These are phyloP conservation scores for Polyodon spathula DNA, from an alignment of 2,113 vertebrate genomes.

Conservation along the genomic window DNA sequence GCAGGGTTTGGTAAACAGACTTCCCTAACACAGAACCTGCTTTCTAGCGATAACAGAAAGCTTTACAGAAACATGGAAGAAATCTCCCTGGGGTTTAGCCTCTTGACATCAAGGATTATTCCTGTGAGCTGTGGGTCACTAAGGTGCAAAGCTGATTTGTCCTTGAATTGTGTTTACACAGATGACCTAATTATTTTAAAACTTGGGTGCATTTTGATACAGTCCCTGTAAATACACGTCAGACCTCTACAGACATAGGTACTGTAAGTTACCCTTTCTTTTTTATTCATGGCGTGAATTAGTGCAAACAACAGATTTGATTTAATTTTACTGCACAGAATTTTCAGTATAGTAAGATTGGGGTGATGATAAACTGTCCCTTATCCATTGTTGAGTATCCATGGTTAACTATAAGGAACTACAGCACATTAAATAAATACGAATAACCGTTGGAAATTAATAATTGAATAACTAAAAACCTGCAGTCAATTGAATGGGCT, in stretches of 20 bases:
- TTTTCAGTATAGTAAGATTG: conserved; percentile 1
- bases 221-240: not conserved
- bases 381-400: conserved; percentile 21
- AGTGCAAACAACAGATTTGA: too few species aligned
- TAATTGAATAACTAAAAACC: conserved; percentile 24
- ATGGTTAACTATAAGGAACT: conserved; percentile 11
- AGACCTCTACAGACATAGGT: not conserved
- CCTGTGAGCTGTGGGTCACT: conserved; percentile 28
- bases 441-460: conserved; percentile 26
- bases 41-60: conserved; percentile 42
- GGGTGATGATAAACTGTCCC: conserved; percentile 19
- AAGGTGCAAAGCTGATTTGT: conserved; percentile 31
- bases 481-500: conserved; percentile 14
- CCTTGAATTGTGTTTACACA: conserved; percentile 20
- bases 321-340: conserved; percentile 9
- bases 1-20: conserved; percentile 26
- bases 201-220: not conserved
- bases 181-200: not conserved
- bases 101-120: conserved; percentile 36
- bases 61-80: conserved; percentile 33
- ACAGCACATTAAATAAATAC: conserved; percentile 7
- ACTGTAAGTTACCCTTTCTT: too few species aligned
- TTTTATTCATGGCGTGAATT: too few species aligned
- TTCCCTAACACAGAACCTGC: conserved; percentile 45
- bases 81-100: conserved; percentile 40